Conservation (phyloP, 53 echinoderm and acorn worm genomes). For the Echinarachnius parma region DNA sequence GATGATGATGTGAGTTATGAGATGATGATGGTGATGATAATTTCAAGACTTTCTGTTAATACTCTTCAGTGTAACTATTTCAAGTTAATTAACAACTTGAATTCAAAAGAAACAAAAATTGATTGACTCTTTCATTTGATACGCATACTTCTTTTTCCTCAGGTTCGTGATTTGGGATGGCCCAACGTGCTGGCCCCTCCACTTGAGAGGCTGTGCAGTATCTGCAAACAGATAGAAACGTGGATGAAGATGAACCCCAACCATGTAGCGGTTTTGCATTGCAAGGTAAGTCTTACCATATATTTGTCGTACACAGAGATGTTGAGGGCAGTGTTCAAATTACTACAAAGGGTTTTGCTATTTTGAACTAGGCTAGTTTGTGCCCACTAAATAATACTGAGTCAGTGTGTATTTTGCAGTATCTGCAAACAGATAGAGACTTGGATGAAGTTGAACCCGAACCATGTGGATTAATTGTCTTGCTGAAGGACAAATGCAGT, state of each 20-base stretch:
- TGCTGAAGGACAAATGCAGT: no score
- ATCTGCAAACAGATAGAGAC: slow-evolving; percentile 96
- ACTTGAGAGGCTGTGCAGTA: slow-evolving; percentile 86
- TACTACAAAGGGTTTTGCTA: no score
- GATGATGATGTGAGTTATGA: not conserved
- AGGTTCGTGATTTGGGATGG: slow-evolving; percentile 96
- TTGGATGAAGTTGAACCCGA: slow-evolving; percentile 77
- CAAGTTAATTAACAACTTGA: not conserved
- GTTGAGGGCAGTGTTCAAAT: no score
- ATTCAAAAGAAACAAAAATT: not conserved
- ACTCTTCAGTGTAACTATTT: not conserved
- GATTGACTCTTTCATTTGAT: not conserved
- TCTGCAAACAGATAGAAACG: slow-evolving; percentile 94
- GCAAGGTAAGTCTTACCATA: slow-evolving; percentile 80
- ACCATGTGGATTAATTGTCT: no score
- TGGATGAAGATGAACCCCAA: slow-evolving; percentile 81
- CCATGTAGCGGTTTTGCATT: slow-evolving; percentile 90
- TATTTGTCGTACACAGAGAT: no score
- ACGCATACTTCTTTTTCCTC: not conserved
- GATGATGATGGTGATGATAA: not conserved
- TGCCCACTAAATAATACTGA: no score
- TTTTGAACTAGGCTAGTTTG: no score
- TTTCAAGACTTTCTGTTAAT: not conserved
- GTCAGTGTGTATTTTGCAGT: no score
- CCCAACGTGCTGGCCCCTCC: slow-evolving; percentile 90